A percentile compares a stretch with the other conserved stretches of the same genome.
These are phyloP conservation scores for Drosophila barbarae DNA, from an alignment of 2,888 invertebrate species.

Conservation along the genomic window DNA sequence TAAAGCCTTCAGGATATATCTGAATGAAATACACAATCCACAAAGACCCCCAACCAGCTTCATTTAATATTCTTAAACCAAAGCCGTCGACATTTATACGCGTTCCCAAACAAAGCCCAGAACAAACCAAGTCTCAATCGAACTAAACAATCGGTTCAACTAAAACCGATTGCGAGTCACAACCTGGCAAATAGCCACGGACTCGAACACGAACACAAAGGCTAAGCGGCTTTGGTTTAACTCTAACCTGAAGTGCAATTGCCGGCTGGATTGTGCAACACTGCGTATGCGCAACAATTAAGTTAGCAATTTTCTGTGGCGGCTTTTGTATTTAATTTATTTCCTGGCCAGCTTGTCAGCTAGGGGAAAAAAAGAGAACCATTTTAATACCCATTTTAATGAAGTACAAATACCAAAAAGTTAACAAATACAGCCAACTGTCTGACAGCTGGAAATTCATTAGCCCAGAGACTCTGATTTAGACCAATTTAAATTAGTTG, in stretches of 20 bases:
- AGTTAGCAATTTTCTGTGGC: conserved; percentile 29
- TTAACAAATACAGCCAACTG: conserved; percentile 20
- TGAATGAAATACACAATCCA: background rate
- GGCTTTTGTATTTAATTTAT: conserved; percentile 49
- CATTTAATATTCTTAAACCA: conserved; percentile 20
- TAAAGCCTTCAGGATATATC: background rate
- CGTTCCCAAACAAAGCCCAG: conserved; percentile 3
- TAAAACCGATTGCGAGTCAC: conserved; percentile 16
- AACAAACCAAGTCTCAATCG: background rate
- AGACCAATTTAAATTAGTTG: conserved; percentile 47
- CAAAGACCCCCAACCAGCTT: background rate
- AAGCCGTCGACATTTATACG: conserved; percentile 17
- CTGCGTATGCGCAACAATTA: conserved; percentile 62
- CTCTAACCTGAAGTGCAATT: conserved; percentile 18
- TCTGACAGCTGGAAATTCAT: conserved; percentile 12
- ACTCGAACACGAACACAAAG: conserved; percentile 13
- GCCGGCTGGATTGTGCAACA: conserved; percentile 39
- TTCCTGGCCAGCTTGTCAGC: conserved; percentile 42
- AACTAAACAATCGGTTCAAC: conserved; percentile 4
- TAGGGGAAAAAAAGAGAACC: background rate
- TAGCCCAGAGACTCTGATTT: conserved; percentile 29
- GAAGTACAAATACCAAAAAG: conserved; percentile 40
- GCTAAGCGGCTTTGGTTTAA: conserved; percentile 37
- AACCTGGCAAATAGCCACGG: conserved; percentile 2
- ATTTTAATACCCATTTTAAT: conserved; percentile 47